Evolutionary conservation across 1,140 invertebrate genomes (phyloP).

Genomic region (Drosophila micromelanica): DNA sequence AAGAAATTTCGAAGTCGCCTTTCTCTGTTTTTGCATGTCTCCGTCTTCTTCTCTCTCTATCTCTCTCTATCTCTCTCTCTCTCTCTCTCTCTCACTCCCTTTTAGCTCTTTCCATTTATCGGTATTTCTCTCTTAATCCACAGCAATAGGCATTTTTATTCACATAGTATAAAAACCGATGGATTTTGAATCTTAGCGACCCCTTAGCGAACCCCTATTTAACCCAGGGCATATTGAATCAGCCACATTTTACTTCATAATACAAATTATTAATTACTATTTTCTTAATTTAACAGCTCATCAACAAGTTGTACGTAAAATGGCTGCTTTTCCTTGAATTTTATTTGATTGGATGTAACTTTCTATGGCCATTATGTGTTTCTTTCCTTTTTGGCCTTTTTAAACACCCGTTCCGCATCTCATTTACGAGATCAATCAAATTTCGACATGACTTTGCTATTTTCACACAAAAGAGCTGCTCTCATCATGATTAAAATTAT

Average conservation of each 20-base stretch:
- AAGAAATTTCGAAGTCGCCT: too few relatives aligned
- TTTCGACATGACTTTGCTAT: conserved; percentile 63
- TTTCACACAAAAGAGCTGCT: conserved; percentile 37
- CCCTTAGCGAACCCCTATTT: neutral
- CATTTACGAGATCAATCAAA: conserved; percentile 51
- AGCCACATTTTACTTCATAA: neutral
- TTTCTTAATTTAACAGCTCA: conserved; percentile 22
- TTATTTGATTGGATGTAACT: conserved; percentile 43
- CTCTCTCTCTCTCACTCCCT: too few relatives aligned
- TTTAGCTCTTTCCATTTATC: too few relatives aligned
- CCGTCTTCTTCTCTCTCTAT: too few relatives aligned
- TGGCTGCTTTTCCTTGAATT: conserved; percentile 14
- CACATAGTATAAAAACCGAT: too few relatives aligned
- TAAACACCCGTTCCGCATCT: conserved; percentile 33
- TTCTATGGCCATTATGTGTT: conserved; percentile 52
- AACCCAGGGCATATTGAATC: neutral
- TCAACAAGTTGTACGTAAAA: conserved; percentile 16
- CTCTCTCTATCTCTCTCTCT: too few relatives aligned
- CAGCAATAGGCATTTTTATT: too few relatives aligned
- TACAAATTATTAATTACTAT: conserved; percentile 14
- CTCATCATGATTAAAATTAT: too few relatives aligned
- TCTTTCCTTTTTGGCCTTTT: conserved; percentile 12
- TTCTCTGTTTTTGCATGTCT: too few relatives aligned
- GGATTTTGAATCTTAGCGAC: neutral
- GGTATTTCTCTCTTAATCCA: too few relatives aligned